A percentile compares a stretch with the other conserved stretches of the same genome.
Evolutionary conservation across 2,888 invertebrate species (phyloP).

Genomic region (Lycaena phlaeas): DNA sequence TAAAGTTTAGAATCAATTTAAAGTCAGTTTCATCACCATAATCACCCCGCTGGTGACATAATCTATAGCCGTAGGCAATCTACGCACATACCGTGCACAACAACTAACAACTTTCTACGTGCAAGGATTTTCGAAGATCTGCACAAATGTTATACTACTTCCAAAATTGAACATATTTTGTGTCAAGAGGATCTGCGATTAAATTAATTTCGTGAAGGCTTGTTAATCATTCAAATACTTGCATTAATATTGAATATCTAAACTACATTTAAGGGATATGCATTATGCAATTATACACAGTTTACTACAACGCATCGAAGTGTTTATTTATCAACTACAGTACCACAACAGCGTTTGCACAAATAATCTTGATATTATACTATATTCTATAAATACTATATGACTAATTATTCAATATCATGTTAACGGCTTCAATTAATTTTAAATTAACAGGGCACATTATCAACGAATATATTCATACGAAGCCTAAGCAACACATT

Average conservation of each 20-base stretch:
- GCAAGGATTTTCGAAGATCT: neutral
- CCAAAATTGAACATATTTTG: too few relatives aligned
- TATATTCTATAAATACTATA: neutral
- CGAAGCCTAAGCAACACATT: neutral
- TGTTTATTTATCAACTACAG: constrained; percentile 1
- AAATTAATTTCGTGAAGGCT: too few relatives aligned
- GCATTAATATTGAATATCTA: too few relatives aligned
- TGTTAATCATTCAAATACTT: too few relatives aligned
- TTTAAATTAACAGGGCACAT: neutral
- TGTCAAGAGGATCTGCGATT: too few relatives aligned
- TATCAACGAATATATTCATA: neutral
- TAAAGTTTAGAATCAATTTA: too few relatives aligned
- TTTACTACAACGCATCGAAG: neutral
- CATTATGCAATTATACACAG: neutral
- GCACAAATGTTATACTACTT: too few relatives aligned
- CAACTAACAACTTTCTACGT: constrained; percentile 13
- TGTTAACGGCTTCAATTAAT: neutral
- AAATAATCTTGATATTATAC: neutral
- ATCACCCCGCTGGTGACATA: too few relatives aligned
- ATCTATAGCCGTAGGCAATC: too few relatives aligned
- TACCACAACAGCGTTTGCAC: constrained; percentile 4
- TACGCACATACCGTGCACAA: too few relatives aligned
- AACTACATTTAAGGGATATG: neutral
- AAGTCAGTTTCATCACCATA: too few relatives aligned
- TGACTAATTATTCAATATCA: neutral